Evolutionary conservation across 2,113 vertebrate genomes (phyloP).

Genomic region (Alces alces): DNA sequence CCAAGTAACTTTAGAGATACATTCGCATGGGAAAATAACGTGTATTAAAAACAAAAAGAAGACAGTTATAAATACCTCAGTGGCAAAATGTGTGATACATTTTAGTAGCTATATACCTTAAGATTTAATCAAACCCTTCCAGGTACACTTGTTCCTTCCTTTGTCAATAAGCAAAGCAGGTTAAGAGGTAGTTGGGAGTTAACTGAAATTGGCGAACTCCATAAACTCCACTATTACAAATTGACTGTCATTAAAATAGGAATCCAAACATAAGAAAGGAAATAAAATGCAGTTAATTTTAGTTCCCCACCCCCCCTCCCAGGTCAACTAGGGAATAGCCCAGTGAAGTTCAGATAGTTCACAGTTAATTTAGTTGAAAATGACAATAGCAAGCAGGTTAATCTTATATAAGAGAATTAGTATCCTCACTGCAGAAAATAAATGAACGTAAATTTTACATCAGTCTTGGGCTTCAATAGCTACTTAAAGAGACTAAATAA

Average conservation of each 20-base stretch:
- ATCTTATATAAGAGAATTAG: neutral
- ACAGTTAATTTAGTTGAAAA: neutral
- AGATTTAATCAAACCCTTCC: neutral
- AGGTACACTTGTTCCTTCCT: neutral
- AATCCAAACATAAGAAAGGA: neutral
- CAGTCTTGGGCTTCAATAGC: neutral
- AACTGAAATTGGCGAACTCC: neutral
- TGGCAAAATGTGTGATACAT: neutral
- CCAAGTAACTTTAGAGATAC: slow-evolving; percentile 32
- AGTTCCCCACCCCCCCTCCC: rapidly evolving
- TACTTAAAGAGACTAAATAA: neutral
- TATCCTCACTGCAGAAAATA: neutral
- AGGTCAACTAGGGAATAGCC: neutral
- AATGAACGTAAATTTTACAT: neutral
- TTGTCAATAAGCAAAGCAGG: neutral
- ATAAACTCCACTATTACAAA: neutral
- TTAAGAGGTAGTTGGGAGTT: neutral
- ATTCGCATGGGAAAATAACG: neutral
- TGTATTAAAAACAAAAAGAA: slow-evolving; percentile 39
- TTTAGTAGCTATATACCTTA: neutral
- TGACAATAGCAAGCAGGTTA: neutral
- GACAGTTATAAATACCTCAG: neutral
- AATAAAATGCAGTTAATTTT: neutral
- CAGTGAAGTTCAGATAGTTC: neutral
- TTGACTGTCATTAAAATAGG: neutral